Evolutionary conservation across 2,113 vertebrate species (phyloP).

Genomic region (Furnarius figulus): DNA sequence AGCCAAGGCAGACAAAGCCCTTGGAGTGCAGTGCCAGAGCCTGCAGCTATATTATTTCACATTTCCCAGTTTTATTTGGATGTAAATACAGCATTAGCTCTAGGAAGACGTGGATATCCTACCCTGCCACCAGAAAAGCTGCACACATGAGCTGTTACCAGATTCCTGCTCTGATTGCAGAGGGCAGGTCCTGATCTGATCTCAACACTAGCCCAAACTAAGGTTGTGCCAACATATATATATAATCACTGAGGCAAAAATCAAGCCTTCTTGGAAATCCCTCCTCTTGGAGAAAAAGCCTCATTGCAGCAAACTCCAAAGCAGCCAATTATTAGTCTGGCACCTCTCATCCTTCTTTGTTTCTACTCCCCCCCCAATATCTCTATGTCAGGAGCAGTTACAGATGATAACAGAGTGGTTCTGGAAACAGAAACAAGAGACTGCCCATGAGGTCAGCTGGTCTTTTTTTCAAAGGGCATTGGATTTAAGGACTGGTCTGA

Average conservation of each 20-base stretch:
- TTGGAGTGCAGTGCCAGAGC: not conserved
- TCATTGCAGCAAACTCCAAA: not conserved
- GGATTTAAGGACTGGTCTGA: not conserved
- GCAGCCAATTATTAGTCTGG: not conserved
- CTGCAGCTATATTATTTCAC: slow-evolving; percentile 11
- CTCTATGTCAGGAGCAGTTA: not conserved
- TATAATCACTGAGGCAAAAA: not conserved
- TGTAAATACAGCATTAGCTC: not conserved
- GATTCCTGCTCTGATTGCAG: not conserved
- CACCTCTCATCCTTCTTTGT: not conserved
- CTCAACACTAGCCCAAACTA: not conserved
- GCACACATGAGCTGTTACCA: not conserved
- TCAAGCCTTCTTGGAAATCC: not conserved
- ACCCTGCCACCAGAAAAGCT: not conserved
- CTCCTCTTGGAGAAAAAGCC: not conserved
- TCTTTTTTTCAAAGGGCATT: not conserved
- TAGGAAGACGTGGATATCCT: not conserved
- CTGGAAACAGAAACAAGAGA: not conserved
- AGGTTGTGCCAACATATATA: not conserved
- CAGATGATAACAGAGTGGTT: not conserved
- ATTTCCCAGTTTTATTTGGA: slow-evolving; percentile 1
- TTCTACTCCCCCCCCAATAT: not conserved
- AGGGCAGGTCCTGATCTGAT: not conserved
- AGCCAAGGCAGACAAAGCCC: slow-evolving; percentile 32
- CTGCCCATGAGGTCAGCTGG: rapidly evolving